Conservation (phyloP, 2,113 vertebrate genomes). For the Chroicocephalus ridibundus region DNA sequence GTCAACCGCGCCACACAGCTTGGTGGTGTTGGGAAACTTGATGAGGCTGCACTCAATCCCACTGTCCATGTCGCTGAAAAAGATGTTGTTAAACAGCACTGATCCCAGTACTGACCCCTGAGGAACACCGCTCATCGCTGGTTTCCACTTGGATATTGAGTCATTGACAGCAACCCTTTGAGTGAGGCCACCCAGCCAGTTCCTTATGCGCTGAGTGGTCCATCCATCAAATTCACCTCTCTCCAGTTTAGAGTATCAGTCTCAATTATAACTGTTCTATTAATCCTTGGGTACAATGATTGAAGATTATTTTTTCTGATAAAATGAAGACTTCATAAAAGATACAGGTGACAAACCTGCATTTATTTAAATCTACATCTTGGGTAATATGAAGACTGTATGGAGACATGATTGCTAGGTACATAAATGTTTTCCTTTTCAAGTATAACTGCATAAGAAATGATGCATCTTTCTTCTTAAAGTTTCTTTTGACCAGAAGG, state of each 20-base stretch:
- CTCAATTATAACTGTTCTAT: not conserved
- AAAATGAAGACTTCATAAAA: not conserved
- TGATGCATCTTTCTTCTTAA: not conserved
- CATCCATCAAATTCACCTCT: not conserved
- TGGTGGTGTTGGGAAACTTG: not conserved
- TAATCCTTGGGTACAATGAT: not conserved
- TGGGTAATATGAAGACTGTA: not conserved
- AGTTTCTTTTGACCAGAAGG: not conserved
- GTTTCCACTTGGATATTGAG: not conserved
- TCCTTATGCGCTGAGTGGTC: not conserved
- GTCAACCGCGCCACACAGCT: not conserved
- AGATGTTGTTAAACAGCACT: not conserved
- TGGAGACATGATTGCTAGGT: not conserved
- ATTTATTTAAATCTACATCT: not conserved
- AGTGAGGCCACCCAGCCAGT: not conserved
- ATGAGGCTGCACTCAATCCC: not conserved
- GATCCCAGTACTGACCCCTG: not conserved
- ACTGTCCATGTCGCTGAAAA: not conserved
- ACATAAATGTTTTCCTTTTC: not conserved
- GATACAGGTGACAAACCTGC: rapidly evolving
- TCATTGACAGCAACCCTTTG: not conserved
- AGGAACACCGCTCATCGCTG: not conserved
- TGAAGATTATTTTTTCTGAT: not conserved
- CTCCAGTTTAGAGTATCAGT: not conserved
- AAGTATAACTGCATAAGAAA: not conserved